Conservation (phyloP, 2,797 vertebrate species). For the Ficedula albicollis region DNA sequence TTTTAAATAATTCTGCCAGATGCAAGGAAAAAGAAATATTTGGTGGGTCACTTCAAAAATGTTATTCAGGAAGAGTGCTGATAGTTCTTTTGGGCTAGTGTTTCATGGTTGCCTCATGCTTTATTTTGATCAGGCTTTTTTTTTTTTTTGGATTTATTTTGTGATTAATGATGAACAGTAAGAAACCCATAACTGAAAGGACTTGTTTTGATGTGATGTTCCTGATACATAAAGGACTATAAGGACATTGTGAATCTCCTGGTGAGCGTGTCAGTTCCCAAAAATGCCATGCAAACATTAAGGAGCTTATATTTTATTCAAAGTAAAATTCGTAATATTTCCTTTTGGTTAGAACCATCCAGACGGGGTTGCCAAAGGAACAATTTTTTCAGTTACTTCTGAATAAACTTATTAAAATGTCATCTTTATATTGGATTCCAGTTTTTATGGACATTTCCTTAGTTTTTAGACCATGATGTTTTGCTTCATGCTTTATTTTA, state of each 20-base stretch:
- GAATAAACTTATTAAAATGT: conserved; percentile 49
- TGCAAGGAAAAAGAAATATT: neutral
- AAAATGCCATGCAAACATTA: neutral
- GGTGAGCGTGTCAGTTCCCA: neutral
- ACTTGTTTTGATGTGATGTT: neutral
- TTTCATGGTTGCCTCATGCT: neutral
- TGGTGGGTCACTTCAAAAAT: neutral
- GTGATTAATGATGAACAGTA: neutral
- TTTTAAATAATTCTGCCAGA: neutral
- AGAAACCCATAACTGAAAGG: neutral
- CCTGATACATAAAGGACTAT: neutral
- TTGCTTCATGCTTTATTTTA: neutral
- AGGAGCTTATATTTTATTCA: conserved; percentile 6
- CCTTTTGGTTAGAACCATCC: conserved; percentile 19
- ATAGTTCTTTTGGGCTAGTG: neutral
- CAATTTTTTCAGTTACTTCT: neutral
- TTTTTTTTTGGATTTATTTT: conserved; percentile 10
- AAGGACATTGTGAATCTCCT: conserved; percentile 10
- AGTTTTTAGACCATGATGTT: neutral
- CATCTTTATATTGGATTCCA: conserved; percentile 47
- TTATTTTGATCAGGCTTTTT: conserved; percentile 5
- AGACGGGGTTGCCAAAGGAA: conserved; percentile 28
- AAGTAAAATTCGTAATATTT: neutral
- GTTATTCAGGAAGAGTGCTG: neutral
- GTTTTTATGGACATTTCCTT: conserved; percentile 31